phyloP scores from a whole-genome alignment of 2,888 invertebrate species.

The Nephrotoma appendiculata region DNA sequence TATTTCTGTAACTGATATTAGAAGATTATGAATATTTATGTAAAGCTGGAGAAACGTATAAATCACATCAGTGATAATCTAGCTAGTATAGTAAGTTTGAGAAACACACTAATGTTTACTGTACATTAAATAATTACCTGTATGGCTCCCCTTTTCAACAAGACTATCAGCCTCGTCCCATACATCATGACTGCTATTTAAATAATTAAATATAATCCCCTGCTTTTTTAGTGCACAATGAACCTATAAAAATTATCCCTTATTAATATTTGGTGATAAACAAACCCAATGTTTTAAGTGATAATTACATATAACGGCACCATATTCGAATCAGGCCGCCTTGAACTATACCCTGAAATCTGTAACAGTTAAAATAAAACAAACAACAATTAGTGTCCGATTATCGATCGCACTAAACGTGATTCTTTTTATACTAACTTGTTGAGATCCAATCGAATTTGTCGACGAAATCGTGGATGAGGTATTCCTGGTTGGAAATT shows the following conservation, averaged over 20 bases:
- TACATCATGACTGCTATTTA: constrained; percentile 71
- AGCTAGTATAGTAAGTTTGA: background rate
- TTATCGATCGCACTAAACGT: background rate
- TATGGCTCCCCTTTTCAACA: constrained; percentile 59
- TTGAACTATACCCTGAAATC: constrained; percentile 32
- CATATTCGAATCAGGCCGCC: constrained; percentile 29
- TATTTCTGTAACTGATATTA: too few relatives aligned
- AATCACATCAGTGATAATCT: too few relatives aligned
- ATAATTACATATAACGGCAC: constrained; percentile 21
- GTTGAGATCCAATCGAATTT: too few relatives aligned
- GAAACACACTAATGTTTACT: constrained; percentile 14
- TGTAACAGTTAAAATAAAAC: background rate
- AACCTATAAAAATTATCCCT: constrained; percentile 28
- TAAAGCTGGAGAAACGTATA: too few relatives aligned
- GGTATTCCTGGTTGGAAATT: too few relatives aligned
- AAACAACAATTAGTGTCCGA: background rate
- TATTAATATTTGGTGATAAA: background rate
- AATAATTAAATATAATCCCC: constrained; percentile 63
- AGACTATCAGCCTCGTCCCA: constrained; percentile 83
- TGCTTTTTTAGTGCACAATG: constrained; percentile 71
- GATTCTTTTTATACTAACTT: constrained; percentile 18
- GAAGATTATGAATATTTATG: too few relatives aligned
- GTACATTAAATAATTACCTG: constrained; percentile 40
- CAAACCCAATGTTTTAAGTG: background rate
- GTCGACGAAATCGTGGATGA: too few relatives aligned